phyloP scores from a whole-genome alignment of 1,140 invertebrate genomes.

The Neodiprion lecontei region DNA sequence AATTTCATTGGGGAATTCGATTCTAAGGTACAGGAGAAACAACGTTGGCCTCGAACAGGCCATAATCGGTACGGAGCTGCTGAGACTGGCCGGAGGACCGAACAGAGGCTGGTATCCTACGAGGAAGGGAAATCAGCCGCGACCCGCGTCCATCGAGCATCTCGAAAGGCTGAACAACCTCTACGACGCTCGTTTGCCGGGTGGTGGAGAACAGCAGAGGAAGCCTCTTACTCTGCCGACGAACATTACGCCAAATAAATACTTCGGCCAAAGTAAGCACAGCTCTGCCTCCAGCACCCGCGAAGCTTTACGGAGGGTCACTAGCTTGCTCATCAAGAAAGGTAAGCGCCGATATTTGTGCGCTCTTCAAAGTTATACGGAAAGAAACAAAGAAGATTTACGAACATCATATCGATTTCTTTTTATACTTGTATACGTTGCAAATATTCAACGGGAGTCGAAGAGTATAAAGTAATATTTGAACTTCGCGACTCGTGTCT shows the following conservation, averaged over 20 bases:
- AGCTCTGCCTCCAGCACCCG: conserved; percentile 71
- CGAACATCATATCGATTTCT: no score
- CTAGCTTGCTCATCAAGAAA: conserved; percentile 86
- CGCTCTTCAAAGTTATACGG: conserved; percentile 25
- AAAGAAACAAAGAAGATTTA: no score
- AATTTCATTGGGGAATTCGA: not conserved
- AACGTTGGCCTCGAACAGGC: conserved; percentile 71
- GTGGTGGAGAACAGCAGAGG: conserved; percentile 63
- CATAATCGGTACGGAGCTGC: conserved; percentile 76
- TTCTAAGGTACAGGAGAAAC: conserved; percentile 68
- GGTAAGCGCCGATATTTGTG: conserved; percentile 65
- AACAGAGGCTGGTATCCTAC: conserved; percentile 85
- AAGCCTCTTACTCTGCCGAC: conserved; percentile 84
- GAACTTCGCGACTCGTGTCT: no score
- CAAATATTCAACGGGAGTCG: no score
- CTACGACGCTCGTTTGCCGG: conserved; percentile 61
- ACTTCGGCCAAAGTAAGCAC: conserved; percentile 77
- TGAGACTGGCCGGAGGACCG: conserved; percentile 78
- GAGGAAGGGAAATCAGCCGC: conserved; percentile 59
- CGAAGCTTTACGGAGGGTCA: conserved; percentile 83
- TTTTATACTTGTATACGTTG: no score
- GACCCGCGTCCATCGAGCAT: conserved; percentile 84
- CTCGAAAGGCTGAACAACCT: conserved; percentile 72
- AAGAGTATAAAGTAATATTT: no score
- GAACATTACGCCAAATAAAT: conserved; percentile 81